These are phyloP conservation scores for Malthinus seriepunctatus DNA, from an alignment of 2,888 invertebrate genomes.

Conservation along the genomic window DNA sequence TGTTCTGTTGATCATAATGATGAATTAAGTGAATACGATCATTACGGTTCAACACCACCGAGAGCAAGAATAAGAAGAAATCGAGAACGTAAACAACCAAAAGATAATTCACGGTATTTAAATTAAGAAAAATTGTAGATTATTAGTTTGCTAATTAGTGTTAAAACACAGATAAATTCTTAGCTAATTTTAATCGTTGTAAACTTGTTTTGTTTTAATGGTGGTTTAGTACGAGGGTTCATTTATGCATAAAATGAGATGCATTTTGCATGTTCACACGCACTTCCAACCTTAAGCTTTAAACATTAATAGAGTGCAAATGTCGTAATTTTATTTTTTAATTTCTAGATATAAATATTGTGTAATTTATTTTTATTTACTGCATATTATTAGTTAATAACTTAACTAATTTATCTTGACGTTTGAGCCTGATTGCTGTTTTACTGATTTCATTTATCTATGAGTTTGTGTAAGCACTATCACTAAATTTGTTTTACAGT, in stretches of 20 bases:
- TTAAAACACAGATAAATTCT: not conserved
- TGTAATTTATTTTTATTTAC: not conserved
- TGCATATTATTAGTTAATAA: not conserved
- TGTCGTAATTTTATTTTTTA: too few species aligned
- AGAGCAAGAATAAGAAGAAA: constrained; percentile 67
- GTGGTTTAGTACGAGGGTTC: too few species aligned
- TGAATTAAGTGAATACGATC: constrained; percentile 60
- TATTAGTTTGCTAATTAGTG: not conserved
- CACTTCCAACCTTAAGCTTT: too few species aligned
- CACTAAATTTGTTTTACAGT: too few species aligned
- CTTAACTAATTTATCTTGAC: too few species aligned
- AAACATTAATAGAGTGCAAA: too few species aligned
- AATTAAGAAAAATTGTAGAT: not conserved
- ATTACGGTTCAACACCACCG: constrained; percentile 78
- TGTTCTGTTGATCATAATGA: constrained; percentile 27
- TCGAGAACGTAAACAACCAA: constrained; percentile 57
- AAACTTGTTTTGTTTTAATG: not conserved
- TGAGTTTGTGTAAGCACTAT: too few species aligned
- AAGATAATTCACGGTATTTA: constrained; percentile 59
- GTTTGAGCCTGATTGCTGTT: too few species aligned
- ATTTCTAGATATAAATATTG: not conserved
- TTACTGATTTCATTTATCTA: too few species aligned
- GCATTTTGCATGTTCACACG: too few species aligned
- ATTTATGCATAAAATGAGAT: too few species aligned
- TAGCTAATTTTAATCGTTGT: not conserved